Percentiles rank a stretch among this genome's conserved stretches.
Evolutionary conservation across 2,888 invertebrate genomes (phyloP).

Genomic region (Hyppa rectilinea): DNA sequence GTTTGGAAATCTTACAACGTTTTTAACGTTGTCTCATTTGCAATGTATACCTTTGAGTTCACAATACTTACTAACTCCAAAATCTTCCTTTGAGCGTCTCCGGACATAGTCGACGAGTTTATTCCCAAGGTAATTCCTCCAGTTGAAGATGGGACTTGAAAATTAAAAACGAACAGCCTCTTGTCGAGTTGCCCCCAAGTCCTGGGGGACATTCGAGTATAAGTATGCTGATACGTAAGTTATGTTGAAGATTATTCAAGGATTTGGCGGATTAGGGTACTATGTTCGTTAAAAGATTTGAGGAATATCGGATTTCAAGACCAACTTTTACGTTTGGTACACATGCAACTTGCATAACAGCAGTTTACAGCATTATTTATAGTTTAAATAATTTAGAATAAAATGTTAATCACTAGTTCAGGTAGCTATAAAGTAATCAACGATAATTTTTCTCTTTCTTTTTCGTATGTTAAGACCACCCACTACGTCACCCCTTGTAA

Average conservation of each 20-base stretch:
- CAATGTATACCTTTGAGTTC: slow-evolving; percentile 16
- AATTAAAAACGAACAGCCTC: slow-evolving; percentile 74
- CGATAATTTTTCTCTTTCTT: too few species aligned
- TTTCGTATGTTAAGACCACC: too few species aligned
- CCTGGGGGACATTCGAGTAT: slow-evolving; percentile 55
- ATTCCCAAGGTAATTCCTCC: slow-evolving; percentile 63
- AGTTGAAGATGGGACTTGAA: slow-evolving; percentile 69
- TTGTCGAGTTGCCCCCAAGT: slow-evolving; percentile 40
- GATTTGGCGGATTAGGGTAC: slow-evolving; percentile 28
- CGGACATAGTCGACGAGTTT: slow-evolving; percentile 46
- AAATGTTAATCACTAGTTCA: not conserved
- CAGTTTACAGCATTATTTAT: not conserved
- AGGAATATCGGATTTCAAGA: slow-evolving; percentile 5
- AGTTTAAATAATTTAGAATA: too few species aligned
- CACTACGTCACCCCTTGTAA: too few species aligned
- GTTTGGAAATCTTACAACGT: not conserved
- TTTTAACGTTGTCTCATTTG: slow-evolving; percentile 28
- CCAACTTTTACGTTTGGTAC: not conserved
- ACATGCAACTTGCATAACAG: not conserved
- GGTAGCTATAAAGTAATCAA: not conserved
- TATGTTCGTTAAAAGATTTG: not conserved
- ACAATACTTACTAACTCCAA: slow-evolving; percentile 53
- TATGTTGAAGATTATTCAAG: slow-evolving; percentile 54
- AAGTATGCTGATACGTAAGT: slow-evolving; percentile 58
- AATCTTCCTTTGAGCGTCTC: slow-evolving; percentile 54